Evolutionary conservation across 2,113 vertebrate species (phyloP).

Genomic region (Aspiorhynchus laticeps): DNA sequence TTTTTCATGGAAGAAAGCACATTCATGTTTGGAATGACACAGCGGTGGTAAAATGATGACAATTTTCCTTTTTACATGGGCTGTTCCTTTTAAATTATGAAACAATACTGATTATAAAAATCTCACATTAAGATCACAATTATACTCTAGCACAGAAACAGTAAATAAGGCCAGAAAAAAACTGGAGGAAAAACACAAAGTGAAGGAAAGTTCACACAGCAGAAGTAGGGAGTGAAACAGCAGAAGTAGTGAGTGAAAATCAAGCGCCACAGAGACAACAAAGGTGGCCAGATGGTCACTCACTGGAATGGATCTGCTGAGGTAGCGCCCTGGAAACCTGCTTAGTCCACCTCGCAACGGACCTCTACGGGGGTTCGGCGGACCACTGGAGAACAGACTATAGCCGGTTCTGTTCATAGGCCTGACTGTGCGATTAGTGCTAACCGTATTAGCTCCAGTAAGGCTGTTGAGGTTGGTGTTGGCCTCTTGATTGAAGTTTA

Average conservation of each 20-base stretch:
- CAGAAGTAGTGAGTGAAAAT: background rate
- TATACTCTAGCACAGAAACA: background rate
- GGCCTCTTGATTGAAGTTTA: conserved; percentile 76
- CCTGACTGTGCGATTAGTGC: conserved; percentile 45
- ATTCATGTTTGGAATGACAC: background rate
- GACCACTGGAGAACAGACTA: conserved; percentile 66
- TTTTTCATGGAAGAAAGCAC: background rate
- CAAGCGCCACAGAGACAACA: background rate
- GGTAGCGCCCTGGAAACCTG: conserved; percentile 73
- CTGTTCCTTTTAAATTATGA: background rate
- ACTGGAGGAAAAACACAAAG: background rate
- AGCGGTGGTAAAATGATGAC: no score
- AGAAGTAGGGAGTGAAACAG: background rate
- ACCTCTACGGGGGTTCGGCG: conserved; percentile 61
- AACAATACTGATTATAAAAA: background rate
- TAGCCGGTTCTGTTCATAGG: conserved; percentile 67
- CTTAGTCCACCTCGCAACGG: conserved; percentile 69
- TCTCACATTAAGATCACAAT: background rate
- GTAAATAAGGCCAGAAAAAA: background rate
- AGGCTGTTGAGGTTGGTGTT: conserved; percentile 75
- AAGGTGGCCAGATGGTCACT: conserved; percentile 65
- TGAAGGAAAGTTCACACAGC: background rate
- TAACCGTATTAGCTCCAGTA: background rate
- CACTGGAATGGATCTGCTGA: conserved; percentile 85
- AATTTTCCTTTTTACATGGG: background rate